Conservation (phyloP, 2,888 invertebrate genomes). For the Agonopterix subpropinquella region DNA sequence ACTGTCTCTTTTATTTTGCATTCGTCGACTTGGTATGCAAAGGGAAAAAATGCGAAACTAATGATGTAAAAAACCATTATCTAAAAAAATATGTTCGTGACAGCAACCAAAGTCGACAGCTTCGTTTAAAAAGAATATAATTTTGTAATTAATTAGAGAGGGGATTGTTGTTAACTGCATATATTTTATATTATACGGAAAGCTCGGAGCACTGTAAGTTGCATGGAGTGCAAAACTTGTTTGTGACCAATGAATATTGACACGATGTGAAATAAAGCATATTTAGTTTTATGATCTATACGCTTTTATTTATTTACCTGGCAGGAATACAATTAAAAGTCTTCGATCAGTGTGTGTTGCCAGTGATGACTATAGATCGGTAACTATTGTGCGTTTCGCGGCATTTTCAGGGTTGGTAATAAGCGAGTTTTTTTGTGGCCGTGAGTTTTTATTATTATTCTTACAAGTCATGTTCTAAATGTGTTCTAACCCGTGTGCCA, state of each 20-base stretch:
- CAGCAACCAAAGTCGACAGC: conserved; percentile 15
- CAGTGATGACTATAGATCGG: too few species aligned
- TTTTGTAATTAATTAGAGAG: conserved; percentile 43
- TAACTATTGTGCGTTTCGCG: too few species aligned
- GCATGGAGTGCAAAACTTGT: conserved; percentile 58
- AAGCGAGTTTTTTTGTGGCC: too few species aligned
- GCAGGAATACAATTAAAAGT: too few species aligned
- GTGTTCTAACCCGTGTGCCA: too few species aligned
- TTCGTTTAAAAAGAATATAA: conserved; percentile 27
- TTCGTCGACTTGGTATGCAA: conserved; percentile 9
- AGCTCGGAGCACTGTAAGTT: conserved; percentile 47
- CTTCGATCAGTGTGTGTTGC: too few species aligned
- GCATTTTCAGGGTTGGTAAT: too few species aligned
- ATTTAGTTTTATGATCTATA: conserved; percentile 57
- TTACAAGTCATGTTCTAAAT: too few species aligned
- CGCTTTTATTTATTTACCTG: conserved; percentile 25
- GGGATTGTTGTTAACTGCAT: conserved; percentile 65
- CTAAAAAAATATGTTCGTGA: neutral
- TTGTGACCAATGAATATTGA: conserved; percentile 69
- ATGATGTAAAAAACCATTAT: too few species aligned
- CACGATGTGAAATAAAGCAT: conserved; percentile 72
- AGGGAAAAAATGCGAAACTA: too few species aligned
- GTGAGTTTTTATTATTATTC: too few species aligned
- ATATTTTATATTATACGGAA: conserved; percentile 60
- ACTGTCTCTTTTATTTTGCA: conserved; percentile 32